Evolutionary conservation across 2,888 invertebrate genomes (phyloP).

Genomic region (Dermolepida albohirtum): DNA sequence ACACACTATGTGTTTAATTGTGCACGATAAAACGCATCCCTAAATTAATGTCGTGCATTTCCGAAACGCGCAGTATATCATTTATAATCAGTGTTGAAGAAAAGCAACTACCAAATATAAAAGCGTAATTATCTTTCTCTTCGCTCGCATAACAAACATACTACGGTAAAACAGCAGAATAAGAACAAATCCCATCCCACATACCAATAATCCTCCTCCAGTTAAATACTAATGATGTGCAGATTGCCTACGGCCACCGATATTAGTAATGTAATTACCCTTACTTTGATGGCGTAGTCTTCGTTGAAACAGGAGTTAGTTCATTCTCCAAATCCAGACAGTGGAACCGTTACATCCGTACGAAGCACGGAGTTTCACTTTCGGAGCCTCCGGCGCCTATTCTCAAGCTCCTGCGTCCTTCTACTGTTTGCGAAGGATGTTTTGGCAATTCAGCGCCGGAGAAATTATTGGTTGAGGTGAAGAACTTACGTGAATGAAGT

Average conservation of each 20-base stretch:
- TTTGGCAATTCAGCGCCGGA: slow-evolving; percentile 14
- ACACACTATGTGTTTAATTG: no score
- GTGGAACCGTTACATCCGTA: slow-evolving; percentile 5
- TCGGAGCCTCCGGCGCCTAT: slow-evolving; percentile 16
- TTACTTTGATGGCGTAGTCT: slow-evolving; percentile 16
- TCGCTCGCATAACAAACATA: not conserved
- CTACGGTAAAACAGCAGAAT: slow-evolving; percentile 11
- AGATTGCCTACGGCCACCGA: slow-evolving; percentile 28
- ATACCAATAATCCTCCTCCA: slow-evolving; percentile 3
- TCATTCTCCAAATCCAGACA: slow-evolving; percentile 19
- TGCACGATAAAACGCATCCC: no score
- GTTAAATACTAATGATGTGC: slow-evolving; percentile 32
- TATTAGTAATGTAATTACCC: slow-evolving; percentile 32
- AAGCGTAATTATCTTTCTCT: no score
- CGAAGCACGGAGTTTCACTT: slow-evolving; percentile 25
- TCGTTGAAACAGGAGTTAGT: slow-evolving; percentile 5
- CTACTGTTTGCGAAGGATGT: slow-evolving; percentile 6
- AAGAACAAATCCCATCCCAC: not conserved
- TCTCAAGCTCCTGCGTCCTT: slow-evolving; percentile 4
- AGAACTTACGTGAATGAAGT: slow-evolving; percentile 11
- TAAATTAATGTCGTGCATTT: no score
- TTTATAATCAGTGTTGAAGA: no score
- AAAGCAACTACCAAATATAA: no score
- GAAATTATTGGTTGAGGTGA: slow-evolving; percentile 9
- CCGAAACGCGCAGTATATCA: no score